These are phyloP conservation scores for Acipenser transmontanus DNA, from an alignment of 2,797 vertebrate species.

Conservation along the genomic window DNA sequence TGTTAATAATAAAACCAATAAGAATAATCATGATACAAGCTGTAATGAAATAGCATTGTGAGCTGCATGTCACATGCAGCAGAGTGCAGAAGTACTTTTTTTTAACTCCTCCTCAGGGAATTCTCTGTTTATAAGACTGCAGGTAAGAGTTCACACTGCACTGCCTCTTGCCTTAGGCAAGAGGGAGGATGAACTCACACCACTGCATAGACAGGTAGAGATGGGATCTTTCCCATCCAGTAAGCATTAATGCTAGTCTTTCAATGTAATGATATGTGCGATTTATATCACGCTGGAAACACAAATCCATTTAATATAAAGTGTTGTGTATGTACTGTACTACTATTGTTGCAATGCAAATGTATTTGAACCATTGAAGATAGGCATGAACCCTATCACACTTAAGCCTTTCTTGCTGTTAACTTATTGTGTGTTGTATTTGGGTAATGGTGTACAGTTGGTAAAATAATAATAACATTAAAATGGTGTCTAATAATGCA, in stretches of 20 bases:
- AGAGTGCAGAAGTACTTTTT: conserved; percentile 8
- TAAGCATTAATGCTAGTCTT: not conserved
- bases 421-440: too few species aligned
- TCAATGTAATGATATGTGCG: not conserved
- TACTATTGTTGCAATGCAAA: too few species aligned
- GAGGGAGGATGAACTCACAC: conserved; percentile 22
- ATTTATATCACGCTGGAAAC: not conserved
- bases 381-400: too few species aligned
- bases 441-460: too few species aligned
- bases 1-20: not conserved
- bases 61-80: not conserved
- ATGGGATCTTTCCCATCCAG: not conserved
- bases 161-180: conserved; percentile 31
- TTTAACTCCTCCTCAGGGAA: conserved; percentile 4
- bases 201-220: not conserved
- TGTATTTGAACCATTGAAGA: too few species aligned
- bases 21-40: not conserved
- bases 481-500: too few species aligned
- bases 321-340: too few species aligned
- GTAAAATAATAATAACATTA: too few species aligned
- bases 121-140: conserved; percentile 24
- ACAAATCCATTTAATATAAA: not conserved
- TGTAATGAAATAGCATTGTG: not conserved
- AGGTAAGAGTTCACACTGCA: conserved; percentile 24
- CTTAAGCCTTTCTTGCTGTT: too few species aligned